phyloP scores from a whole-genome alignment of 1,140 invertebrate genomes.

The Gryllus bimaculatus region DNA sequence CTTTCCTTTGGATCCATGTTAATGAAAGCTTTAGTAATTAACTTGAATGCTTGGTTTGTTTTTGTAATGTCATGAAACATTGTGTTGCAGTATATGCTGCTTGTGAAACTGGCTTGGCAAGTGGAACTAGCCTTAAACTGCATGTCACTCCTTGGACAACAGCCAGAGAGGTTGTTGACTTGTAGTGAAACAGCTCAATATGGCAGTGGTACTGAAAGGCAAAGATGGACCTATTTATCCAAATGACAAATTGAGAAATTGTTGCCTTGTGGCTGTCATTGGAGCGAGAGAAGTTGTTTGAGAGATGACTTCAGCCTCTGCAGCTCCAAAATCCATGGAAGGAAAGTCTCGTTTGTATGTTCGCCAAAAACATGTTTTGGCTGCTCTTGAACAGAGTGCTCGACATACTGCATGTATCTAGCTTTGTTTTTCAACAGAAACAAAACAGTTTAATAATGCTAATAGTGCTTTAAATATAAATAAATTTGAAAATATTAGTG shows the following conservation, averaged over 20 bases:
- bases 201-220: constrained; percentile 76
- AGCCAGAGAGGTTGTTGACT: constrained; percentile 83
- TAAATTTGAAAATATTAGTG: too few relatives aligned
- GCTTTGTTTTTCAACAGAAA: constrained; percentile 2
- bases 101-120: constrained; percentile 86
- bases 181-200: constrained; percentile 92
- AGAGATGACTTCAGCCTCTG: constrained; percentile 84
- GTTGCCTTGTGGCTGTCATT: constrained; percentile 89
- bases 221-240: constrained; percentile 77
- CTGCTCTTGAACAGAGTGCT: constrained; percentile 66
- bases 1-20: too few relatives aligned
- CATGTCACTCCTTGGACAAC: constrained; percentile 85
- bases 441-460: not conserved
- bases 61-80: not conserved
- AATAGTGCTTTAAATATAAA: too few relatives aligned
- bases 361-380: constrained; percentile 73
- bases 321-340: constrained; percentile 92
- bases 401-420: constrained; percentile 30
- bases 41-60: not conserved
- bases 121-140: constrained; percentile 83
- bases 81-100: constrained; percentile 71
- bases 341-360: constrained; percentile 85
- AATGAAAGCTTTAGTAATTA: not conserved
- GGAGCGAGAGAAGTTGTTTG: constrained; percentile 83
- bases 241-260: constrained; percentile 67